Evolutionary conservation across 2,113 vertebrate genomes (phyloP).

Genomic region (Rhabdomys dilectus): DNA sequence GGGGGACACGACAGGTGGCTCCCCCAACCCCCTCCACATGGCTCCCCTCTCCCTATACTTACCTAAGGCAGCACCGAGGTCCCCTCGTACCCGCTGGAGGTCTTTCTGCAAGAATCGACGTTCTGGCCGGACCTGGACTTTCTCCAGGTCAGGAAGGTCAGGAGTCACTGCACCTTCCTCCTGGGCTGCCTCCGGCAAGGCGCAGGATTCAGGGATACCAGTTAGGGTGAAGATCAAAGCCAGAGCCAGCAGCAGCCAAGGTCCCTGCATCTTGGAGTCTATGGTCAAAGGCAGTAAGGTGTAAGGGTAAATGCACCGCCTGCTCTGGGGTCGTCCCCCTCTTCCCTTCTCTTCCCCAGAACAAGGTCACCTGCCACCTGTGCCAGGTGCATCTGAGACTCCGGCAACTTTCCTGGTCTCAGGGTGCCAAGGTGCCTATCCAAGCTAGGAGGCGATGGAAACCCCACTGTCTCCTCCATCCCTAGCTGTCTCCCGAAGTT

Average conservation of each 20-base stretch:
- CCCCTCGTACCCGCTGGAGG: background rate
- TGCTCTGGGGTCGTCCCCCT: background rate
- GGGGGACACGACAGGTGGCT: background rate
- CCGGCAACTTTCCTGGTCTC: background rate
- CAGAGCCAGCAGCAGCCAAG: constrained; percentile 60
- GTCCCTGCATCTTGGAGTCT: constrained; percentile 57
- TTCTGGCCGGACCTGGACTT: constrained; percentile 25
- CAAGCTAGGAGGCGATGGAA: background rate
- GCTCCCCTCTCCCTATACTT: background rate
- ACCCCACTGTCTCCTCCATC: background rate
- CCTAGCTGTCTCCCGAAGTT: rapidly evolving
- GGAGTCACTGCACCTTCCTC: background rate
- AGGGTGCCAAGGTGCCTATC: background rate
- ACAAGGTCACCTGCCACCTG: background rate
- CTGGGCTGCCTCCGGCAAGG: background rate
- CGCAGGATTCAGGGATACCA: background rate
- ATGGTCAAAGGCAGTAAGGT: background rate
- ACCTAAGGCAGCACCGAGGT: constrained; percentile 24
- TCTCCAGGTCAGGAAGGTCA: background rate
- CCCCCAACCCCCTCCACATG: rapidly evolving
- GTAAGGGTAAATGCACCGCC: rapidly evolving
- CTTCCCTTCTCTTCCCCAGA: background rate
- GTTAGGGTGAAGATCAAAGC: constrained; percentile 47
- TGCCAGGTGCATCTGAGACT: background rate
- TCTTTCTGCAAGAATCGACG: constrained; percentile 45